These are phyloP conservation scores for Drosophila pruinosa DNA, from an alignment of 1,140 invertebrate species.

Conservation along the genomic window DNA sequence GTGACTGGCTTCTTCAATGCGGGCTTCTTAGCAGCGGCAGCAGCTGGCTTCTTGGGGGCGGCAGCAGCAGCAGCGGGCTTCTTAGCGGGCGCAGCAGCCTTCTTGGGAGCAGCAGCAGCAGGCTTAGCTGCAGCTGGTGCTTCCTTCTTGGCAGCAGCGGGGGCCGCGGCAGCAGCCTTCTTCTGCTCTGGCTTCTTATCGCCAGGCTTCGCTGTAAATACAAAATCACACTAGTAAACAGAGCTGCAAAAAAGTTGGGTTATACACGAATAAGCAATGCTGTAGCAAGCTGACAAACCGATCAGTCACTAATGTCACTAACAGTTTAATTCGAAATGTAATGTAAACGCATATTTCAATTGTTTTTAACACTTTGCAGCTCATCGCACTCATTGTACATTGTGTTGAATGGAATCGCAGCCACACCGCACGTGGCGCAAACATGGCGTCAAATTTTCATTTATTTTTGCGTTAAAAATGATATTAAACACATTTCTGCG, in stretches of 20 bases:
- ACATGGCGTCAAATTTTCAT: slow-evolving; percentile 16
- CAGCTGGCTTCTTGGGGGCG: slow-evolving; percentile 80
- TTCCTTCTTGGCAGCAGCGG: slow-evolving; percentile 83
- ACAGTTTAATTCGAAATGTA: neutral
- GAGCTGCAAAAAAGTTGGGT: slow-evolving; percentile 50
- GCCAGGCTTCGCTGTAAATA: slow-evolving; percentile 75
- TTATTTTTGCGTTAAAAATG: slow-evolving; percentile 43
- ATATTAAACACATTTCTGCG: slow-evolving; percentile 12
- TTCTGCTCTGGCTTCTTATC: slow-evolving; percentile 82
- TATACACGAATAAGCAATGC: slow-evolving; percentile 49
- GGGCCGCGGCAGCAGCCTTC: slow-evolving; percentile 71
- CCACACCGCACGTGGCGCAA: slow-evolving; percentile 67
- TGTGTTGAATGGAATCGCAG: slow-evolving; percentile 9
- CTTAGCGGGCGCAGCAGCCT: slow-evolving; percentile 82
- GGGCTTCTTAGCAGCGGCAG: slow-evolving; percentile 59
- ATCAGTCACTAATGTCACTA: neutral
- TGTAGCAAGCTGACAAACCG: slow-evolving; percentile 8
- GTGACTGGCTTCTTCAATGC: slow-evolving; percentile 81
- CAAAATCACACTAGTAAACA: slow-evolving; percentile 53
- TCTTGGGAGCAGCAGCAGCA: slow-evolving; percentile 83
- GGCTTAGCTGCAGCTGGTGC: slow-evolving; percentile 83
- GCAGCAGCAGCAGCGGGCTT: slow-evolving; percentile 81
- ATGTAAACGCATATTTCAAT: neutral
- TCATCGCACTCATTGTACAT: neutral
- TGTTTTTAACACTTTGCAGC: neutral